Conservation (phyloP, 2,113 vertebrate species). For the Coregonus clupeaformis region DNA sequence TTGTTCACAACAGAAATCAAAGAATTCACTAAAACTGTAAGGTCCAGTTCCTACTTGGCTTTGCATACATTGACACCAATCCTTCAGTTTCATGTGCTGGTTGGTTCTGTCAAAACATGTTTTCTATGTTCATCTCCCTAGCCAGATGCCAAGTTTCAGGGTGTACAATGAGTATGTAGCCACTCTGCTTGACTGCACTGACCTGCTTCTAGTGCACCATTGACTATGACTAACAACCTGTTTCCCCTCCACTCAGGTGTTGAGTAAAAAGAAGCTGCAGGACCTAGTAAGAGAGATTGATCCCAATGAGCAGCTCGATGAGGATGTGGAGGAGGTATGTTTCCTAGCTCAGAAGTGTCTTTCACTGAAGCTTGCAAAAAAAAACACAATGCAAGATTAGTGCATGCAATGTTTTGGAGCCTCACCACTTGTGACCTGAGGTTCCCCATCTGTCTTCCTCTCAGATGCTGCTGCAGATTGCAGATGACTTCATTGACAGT, state of each 20-base stretch:
- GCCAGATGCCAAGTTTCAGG: no score
- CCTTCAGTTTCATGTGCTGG: no score
- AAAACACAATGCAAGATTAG: not conserved
- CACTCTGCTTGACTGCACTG: no score
- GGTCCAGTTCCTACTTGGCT: no score
- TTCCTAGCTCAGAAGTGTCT: not conserved
- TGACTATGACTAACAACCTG: not conserved
- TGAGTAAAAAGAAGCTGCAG: constrained; percentile 97
- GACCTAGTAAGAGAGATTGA: constrained; percentile 97
- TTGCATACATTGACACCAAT: no score
- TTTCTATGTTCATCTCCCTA: no score
- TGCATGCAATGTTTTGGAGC: not conserved
- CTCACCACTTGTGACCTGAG: not conserved
- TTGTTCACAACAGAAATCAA: no score
- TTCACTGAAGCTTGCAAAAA: not conserved
- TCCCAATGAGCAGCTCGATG: constrained; percentile 97
- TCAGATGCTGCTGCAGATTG: constrained; percentile 97
- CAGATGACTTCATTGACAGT: constrained; percentile 97
- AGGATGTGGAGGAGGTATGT: constrained; percentile 95
- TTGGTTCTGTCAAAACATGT: no score
- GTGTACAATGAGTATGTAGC: no score
- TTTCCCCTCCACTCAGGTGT: constrained; percentile 74
- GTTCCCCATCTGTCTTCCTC: not conserved
- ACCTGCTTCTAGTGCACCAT: no score
- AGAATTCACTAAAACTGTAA: no score